Evolutionary conservation across 2,113 vertebrate species (phyloP), one percentile per base, ranked within the genome.

Genomic region (Ariopsis seemanni): DNA sequence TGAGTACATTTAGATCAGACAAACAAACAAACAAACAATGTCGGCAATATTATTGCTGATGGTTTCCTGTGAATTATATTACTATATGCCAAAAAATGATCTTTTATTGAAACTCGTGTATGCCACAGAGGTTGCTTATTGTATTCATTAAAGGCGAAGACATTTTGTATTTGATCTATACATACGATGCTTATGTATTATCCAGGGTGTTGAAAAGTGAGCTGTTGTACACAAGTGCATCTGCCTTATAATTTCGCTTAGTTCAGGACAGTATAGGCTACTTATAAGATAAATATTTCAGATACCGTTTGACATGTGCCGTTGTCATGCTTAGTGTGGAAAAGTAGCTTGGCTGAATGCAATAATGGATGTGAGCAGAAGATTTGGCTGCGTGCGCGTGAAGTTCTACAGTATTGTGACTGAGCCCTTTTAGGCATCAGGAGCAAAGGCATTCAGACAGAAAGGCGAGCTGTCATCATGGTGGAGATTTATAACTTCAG

Each of bases 401-500:
- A 27, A 78, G 78, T 77, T 87, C 22, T 84, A 69, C 74, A 81
- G 58, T 74, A 60, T 67, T 86, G 53, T 58, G 67, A 52, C 82
- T 85, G 80, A 83, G 20, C 27, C 53, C 77, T 17, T 48, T 69
- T 18, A 80, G 27, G 58, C 27, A n/a, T 74, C 17, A 74, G 30
- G 67, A 85, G 83, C 22, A 75, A 74, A 85, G 67, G 67, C 69
- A 75, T 57, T 60, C 53, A 25, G 69, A 48, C 20, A 50, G 89
- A 14, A 69, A 77, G 82, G 55, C 83, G 57, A 58, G 53, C 87
- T 89, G 87, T 90, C 89, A 90, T 90, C 85, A 52, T 74, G 63
- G 30, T 9, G 17, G 78, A 86, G 87, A 89, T 86, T 82, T 88
- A 91, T 90, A 86, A 88, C 77, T 65, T 69, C 50, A 88, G 89